Conservation (phyloP, 2,113 vertebrate genomes). For the Tragelaphus scriptus region DNA sequence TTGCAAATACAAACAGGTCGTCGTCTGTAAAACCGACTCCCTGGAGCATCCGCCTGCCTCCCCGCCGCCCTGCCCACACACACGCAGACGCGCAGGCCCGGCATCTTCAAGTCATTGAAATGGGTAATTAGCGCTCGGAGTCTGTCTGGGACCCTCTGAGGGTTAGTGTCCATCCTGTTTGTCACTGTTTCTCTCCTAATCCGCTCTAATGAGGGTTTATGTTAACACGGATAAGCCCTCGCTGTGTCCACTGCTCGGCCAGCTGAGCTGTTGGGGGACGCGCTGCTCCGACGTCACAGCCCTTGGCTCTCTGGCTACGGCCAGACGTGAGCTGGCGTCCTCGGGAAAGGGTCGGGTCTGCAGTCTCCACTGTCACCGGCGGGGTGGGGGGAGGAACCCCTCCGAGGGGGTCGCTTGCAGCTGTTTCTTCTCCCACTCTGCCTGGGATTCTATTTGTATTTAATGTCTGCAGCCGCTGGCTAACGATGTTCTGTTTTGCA, state of each 20-base stretch:
- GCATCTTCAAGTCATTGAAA: conserved; percentile 84
- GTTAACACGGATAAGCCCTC: conserved; percentile 95
- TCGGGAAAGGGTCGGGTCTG: not conserved
- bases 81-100: conserved; percentile 41
- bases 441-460: not conserved
- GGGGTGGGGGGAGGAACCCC: not conserved
- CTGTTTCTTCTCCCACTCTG: not conserved
- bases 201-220: conserved; percentile 97
- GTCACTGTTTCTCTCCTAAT: conserved; percentile 92
- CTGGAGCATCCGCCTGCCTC: conserved; percentile 51
- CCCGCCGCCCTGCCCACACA: not conserved
- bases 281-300: conserved; percentile 85
- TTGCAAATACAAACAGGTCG: conserved; percentile 75
- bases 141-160: conserved; percentile 86
- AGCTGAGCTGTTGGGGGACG: conserved; percentile 88
- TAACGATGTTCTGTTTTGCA: rapidly evolving
- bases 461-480: not conserved
- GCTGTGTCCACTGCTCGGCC: conserved; percentile 84
- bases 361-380: not conserved
- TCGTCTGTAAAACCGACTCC: conserved; percentile 65
- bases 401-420: not conserved
- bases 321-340: conserved; percentile 58
- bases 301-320: conserved; percentile 84
- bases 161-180: conserved; percentile 91
- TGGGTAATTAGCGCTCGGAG: conserved; percentile 84